A percentile compares a stretch with the other conserved stretches of the same genome.
These are phyloP conservation scores for Seriola quinqueradiata DNA, from an alignment of 2,113 vertebrate genomes.

Conservation along the genomic window DNA sequence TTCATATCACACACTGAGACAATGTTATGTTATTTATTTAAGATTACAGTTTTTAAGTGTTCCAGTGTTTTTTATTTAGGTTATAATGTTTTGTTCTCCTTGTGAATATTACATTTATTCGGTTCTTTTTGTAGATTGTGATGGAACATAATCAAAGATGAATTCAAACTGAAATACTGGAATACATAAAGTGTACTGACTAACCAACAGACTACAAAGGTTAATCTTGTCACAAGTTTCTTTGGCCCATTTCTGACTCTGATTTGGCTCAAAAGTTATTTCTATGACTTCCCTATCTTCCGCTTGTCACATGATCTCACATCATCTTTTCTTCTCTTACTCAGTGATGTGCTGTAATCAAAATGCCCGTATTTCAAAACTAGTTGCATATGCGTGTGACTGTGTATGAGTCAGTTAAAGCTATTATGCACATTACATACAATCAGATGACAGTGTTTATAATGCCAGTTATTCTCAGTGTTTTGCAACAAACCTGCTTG, in stretches of 20 bases:
- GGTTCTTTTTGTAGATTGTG: neutral
- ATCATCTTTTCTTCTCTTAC: constrained; percentile 24
- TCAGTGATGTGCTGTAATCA: neutral
- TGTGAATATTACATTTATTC: neutral
- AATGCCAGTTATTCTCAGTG: constrained; percentile 33
- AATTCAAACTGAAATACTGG: neutral
- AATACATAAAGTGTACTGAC: neutral
- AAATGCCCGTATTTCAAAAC: neutral
- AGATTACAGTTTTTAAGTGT: neutral
- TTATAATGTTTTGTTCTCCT: neutral
- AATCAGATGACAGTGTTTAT: neutral
- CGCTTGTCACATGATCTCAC: constrained; percentile 50
- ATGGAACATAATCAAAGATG: neutral
- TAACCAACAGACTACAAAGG: constrained; percentile 1
- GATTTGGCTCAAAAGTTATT: constrained; percentile 19
- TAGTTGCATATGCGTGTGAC: neutral
- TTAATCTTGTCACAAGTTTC: constrained; percentile 45
- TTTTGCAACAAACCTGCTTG: constrained; percentile 70
- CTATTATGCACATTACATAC: constrained; percentile 2
- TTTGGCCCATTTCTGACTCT: constrained; percentile 13
- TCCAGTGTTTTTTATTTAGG: neutral
- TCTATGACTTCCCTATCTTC: constrained; percentile 27
- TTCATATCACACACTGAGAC: constrained; percentile 24
- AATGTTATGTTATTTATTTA: constrained; percentile 33
- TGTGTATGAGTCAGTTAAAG: constrained; percentile 1